Evolutionary conservation across 1,140 invertebrate genomes (phyloP), one percentile per base, ranked within the genome.

Genomic region (Drosophila paulistorum): DNA sequence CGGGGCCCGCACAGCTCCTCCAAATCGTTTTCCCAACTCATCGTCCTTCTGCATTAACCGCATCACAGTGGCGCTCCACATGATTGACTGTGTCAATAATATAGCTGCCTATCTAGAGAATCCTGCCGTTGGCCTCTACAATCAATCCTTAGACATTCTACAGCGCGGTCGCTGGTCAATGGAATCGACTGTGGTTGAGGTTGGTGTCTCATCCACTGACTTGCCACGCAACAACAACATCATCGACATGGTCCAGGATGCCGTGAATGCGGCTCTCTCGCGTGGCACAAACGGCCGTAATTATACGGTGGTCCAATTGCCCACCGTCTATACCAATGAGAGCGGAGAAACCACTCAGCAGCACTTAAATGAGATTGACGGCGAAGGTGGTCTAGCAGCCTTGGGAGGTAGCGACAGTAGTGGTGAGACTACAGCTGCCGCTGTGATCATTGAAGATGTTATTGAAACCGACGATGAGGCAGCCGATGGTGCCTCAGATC

Each of bases 41-140:
- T 92, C 91, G 26, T 92, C 91, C 26, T 91, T 92, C 48, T 92
- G 91, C 69, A 91, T 92, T 42, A 92, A 92, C 74, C 86, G 91
- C 35, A 92, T 92, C 20, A 92, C 91, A 3, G 91, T 92, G 13
- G 91, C 91, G 9, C 71, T 85, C 37, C 91, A 92, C 66, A 92
- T 92, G 91, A 82, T 92, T 37, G 79, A 92, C 23, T 92, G 91
- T 66, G 91, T 81, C 39, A 86, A 91, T 74, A 92, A 92, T 65
- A 92, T 92, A 58, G 91, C 89, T 11, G 79, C 84, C 10, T 92
- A 90, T 81, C 65, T 92, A 57, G 91, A 92, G 64, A 86, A 92
- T 75, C 91, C 91, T 3, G 68, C 81, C 57, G 73, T 91, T 65
- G 91, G 91, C 6, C 65, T 92, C 0, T 91, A 92, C 60, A 92